Conservation (phyloP, 2,888 invertebrate species). For the Bruchidius siliquastri region DNA sequence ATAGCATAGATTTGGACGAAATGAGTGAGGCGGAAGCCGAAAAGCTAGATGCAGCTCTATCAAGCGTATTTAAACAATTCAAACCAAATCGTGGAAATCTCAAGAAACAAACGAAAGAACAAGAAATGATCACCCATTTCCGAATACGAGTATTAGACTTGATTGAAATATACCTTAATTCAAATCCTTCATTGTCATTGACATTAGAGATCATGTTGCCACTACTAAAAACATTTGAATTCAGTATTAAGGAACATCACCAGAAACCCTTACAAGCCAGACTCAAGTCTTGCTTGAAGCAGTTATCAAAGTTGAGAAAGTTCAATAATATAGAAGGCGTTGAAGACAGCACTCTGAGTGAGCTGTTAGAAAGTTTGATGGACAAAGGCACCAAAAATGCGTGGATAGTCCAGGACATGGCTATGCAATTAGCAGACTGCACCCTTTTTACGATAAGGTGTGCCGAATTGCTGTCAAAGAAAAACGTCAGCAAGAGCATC, state of each 20-base stretch:
- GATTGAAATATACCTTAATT: slow-evolving; percentile 67
- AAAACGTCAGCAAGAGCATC: slow-evolving; percentile 43
- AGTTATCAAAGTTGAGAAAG: slow-evolving; percentile 56
- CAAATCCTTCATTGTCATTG: slow-evolving; percentile 63
- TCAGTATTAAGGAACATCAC: slow-evolving; percentile 63
- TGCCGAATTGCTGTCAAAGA: slow-evolving; percentile 52
- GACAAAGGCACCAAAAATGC: slow-evolving; percentile 62
- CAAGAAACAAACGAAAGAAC: slow-evolving; percentile 57
- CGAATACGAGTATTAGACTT: slow-evolving; percentile 71
- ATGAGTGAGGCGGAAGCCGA: slow-evolving; percentile 73
- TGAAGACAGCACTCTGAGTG: slow-evolving; percentile 51
- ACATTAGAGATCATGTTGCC: slow-evolving; percentile 67
- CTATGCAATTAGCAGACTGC: slow-evolving; percentile 59
- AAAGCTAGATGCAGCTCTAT: slow-evolving; percentile 60
- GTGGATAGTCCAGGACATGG: slow-evolving; percentile 62
- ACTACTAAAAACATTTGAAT: slow-evolving; percentile 63
- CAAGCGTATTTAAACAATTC: slow-evolving; percentile 67
- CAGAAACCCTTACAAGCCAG: slow-evolving; percentile 63
- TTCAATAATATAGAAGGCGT: slow-evolving; percentile 57
- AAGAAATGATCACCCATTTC: slow-evolving; percentile 66
- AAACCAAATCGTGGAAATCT: slow-evolving; percentile 48
- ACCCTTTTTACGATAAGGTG: slow-evolving; percentile 62
- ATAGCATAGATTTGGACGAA: slow-evolving; percentile 63
- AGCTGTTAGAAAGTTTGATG: slow-evolving; percentile 55
- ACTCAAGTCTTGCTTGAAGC: slow-evolving; percentile 58